phyloP scores from a whole-genome alignment of 1,140 invertebrate genomes.

The Ostrea denselamellosa region DNA sequence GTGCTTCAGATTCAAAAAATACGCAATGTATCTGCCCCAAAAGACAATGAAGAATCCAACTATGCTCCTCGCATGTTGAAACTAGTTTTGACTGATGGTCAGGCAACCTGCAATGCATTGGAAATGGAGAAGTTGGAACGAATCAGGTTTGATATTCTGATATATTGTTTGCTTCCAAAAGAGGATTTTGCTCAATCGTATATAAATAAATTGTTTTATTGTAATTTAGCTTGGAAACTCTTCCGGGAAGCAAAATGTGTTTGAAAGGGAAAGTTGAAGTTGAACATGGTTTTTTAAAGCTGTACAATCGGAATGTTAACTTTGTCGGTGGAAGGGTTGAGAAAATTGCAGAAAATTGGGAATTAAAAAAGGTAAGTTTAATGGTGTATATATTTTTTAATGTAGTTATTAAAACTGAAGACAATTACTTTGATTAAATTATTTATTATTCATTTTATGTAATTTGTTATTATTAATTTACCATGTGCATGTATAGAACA shows the following conservation, averaged over 20 bases:
- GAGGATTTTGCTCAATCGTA: constrained; percentile 2
- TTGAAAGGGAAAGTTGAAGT: constrained; percentile 80
- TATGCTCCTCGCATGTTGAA: constrained; percentile 90
- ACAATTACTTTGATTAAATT: too few relatives aligned
- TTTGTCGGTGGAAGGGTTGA: constrained; percentile 90
- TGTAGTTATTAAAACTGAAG: too few relatives aligned
- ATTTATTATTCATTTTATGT: too few relatives aligned
- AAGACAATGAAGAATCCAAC: constrained; percentile 91
- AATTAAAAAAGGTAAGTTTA: constrained; percentile 85
- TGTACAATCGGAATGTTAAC: constrained; percentile 84
- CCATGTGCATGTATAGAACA: too few relatives aligned
- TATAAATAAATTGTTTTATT: constrained; percentile 43
- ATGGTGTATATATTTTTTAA: neutral
- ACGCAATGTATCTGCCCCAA: constrained; percentile 92
- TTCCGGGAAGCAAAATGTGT: constrained; percentile 87
- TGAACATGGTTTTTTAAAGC: constrained; percentile 86
- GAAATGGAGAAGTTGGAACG: constrained; percentile 82
- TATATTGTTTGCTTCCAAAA: neutral
- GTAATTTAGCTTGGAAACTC: constrained; percentile 83
- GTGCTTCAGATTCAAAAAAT: constrained; percentile 93
- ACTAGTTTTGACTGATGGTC: constrained; percentile 90
- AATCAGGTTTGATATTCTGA: constrained; percentile 81
- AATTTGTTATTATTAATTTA: too few relatives aligned
- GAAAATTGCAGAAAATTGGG: constrained; percentile 93
- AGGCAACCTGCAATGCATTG: constrained; percentile 86